These are phyloP conservation scores for Sciurus niger DNA, from an alignment of 2,113 vertebrate species.

Conservation along the genomic window DNA sequence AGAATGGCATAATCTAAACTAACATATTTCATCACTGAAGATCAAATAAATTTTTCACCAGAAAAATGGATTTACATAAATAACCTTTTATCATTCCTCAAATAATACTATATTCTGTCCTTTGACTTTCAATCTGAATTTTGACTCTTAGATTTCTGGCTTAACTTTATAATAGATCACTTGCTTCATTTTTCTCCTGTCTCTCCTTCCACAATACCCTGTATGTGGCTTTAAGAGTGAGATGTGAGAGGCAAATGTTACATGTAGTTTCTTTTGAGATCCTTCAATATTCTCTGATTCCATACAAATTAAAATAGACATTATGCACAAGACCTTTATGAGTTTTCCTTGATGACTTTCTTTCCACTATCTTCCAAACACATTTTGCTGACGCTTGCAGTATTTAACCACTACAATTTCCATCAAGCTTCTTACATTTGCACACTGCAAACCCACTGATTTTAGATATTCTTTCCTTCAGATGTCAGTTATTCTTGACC, in stretches of 20 bases:
- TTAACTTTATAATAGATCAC: background rate
- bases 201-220: background rate
- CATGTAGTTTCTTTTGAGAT: background rate
- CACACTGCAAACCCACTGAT: accelerated
- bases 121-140: background rate
- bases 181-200: background rate
- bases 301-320: background rate
- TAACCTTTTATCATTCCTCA: background rate
- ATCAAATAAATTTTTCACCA: background rate
- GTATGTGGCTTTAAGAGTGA: background rate
- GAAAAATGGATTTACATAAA: background rate
- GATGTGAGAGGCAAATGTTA: background rate
- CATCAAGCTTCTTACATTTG: background rate
- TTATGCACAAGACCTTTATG: background rate
- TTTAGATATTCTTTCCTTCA: background rate
- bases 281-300: background rate
- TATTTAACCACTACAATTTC: background rate
- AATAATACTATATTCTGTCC: background rate
- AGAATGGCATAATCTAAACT: background rate
- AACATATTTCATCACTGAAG: background rate
- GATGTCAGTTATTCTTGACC: background rate
- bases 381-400: accelerated
- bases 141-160: background rate
- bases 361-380: background rate
- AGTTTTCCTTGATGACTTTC: background rate